Conservation (phyloP, 2,888 invertebrate species). For the Nomada fabriciana region DNA sequence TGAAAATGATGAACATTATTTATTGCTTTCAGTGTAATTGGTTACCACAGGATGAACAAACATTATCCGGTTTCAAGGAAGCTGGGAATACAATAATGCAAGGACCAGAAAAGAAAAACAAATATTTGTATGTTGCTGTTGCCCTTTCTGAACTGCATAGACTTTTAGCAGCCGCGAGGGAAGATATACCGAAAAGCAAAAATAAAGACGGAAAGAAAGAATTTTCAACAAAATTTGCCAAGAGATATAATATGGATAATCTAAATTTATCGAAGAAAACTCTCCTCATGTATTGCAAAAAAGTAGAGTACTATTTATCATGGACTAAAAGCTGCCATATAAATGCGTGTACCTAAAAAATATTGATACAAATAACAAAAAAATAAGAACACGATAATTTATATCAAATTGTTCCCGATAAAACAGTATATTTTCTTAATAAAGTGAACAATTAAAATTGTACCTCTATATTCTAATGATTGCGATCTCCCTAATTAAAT, state of each 20-base stretch:
- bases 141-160: conserved; percentile 89
- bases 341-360: conserved; percentile 7
- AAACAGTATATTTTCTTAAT: too few relatives aligned
- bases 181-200: conserved; percentile 67
- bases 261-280: conserved; percentile 86
- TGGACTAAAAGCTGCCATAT: conserved; percentile 85
- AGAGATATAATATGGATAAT: conserved; percentile 85
- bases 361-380: not conserved
- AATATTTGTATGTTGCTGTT: conserved; percentile 87
- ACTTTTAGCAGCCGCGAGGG: conserved; percentile 85
- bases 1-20: conserved; percentile 20
- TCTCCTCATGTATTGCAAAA: conserved; percentile 87
- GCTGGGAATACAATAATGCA: conserved; percentile 88
- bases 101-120: conserved; percentile 86
- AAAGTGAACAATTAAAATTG: too few relatives aligned
- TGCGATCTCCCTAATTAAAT: not conserved
- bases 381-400: not conserved
- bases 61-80: conserved; percentile 86
- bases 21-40: conserved; percentile 85
- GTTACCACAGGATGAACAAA: conserved; percentile 86
- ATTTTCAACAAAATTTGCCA: conserved; percentile 87
- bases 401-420: too few relatives aligned
- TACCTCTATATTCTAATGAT: too few relatives aligned
- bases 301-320: conserved; percentile 90
- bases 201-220: conserved; percentile 73